Conservation (phyloP, 2,888 invertebrate species). For the Dermolepida albohirtum region DNA sequence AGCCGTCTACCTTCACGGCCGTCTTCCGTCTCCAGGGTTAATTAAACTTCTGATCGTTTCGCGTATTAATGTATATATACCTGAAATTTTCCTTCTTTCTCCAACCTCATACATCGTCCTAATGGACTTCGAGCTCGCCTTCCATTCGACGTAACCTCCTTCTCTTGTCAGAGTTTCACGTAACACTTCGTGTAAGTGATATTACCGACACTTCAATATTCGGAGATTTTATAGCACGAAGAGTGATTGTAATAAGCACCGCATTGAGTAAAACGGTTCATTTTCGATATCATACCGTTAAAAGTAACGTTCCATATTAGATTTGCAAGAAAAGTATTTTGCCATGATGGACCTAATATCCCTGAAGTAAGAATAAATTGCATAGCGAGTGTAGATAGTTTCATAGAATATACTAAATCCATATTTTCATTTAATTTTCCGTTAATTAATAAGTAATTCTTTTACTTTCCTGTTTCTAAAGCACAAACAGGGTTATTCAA, state of each 20-base stretch:
- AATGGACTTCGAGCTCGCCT: conserved; percentile 35
- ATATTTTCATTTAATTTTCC: too few species aligned
- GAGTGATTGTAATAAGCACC: conserved; percentile 37
- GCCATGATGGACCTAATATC: conserved; percentile 6
- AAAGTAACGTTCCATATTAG: conserved; percentile 27
- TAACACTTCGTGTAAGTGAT: conserved; percentile 38
- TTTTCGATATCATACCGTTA: conserved; percentile 31
- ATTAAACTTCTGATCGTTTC: conserved; percentile 63
- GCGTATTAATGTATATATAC: conserved; percentile 46
- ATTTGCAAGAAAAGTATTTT: conserved; percentile 16
- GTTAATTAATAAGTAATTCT: too few species aligned
- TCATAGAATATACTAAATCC: too few species aligned
- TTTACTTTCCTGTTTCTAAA: too few species aligned
- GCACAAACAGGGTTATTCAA: too few species aligned
- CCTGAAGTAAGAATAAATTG: neutral
- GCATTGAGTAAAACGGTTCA: conserved; percentile 36
- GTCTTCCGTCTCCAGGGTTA: conserved; percentile 53
- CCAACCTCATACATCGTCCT: conserved; percentile 20
- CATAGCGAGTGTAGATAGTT: too few species aligned
- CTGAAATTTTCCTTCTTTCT: conserved; percentile 25
- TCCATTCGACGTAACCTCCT: conserved; percentile 29
- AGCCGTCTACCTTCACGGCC: conserved; percentile 33
- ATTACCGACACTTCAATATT: conserved; percentile 39
- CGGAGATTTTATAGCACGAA: conserved; percentile 35
- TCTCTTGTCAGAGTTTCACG: conserved; percentile 34